phyloP scores from a whole-genome alignment of 2,113 vertebrate genomes.

The Tor tambroides region DNA sequence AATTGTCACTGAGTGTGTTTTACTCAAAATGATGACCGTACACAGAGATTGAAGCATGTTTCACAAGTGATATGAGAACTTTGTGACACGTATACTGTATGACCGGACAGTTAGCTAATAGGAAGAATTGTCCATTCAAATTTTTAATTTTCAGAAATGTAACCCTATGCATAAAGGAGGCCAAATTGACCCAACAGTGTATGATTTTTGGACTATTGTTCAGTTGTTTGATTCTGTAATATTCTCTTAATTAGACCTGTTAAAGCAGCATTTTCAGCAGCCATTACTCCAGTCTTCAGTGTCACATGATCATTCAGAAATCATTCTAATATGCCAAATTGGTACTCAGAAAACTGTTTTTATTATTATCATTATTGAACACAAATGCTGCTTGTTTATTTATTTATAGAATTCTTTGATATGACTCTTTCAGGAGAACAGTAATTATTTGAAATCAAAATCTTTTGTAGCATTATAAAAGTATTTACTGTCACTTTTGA shows the following conservation, averaged over 20 bases:
- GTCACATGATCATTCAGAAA: too few relatives aligned
- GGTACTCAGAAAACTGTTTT: too few relatives aligned
- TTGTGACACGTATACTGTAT: background rate
- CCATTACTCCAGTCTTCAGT: too few relatives aligned
- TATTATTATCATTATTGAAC: too few relatives aligned
- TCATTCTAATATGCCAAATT: too few relatives aligned
- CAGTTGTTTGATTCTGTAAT: background rate
- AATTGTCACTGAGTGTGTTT: background rate
- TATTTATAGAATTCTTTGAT: background rate
- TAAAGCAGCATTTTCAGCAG: too few relatives aligned
- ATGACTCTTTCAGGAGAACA: background rate
- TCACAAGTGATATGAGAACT: background rate
- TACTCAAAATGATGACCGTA: background rate
- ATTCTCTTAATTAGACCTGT: too few relatives aligned
- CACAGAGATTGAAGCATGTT: background rate
- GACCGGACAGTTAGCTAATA: background rate
- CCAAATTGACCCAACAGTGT: too few relatives aligned
- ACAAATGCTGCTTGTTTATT: too few relatives aligned
- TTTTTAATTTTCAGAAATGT: background rate
- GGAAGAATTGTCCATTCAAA: background rate
- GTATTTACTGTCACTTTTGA: background rate
- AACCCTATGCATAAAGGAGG: background rate
- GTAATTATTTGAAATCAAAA: background rate
- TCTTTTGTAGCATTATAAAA: background rate
- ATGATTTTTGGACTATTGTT: background rate